Conservation (phyloP, 2,113 vertebrate genomes). For the Furnarius figulus region DNA sequence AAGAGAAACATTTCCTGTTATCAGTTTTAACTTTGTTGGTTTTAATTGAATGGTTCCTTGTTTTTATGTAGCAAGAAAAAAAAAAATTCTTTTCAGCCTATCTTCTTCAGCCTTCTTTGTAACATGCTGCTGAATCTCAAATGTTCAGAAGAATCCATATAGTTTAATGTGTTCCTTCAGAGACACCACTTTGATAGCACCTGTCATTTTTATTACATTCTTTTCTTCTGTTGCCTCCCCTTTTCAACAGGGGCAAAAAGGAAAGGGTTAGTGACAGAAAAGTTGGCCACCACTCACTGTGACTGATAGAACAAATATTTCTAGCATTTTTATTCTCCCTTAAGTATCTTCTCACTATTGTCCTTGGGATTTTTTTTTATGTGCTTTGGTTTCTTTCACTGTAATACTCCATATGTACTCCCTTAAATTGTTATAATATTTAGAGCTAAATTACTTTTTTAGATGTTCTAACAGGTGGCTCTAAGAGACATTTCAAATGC, state of each 20-base stretch:
- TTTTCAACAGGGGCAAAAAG: neutral
- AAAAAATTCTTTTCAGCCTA: neutral
- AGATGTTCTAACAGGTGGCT: neutral
- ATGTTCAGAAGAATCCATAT: neutral
- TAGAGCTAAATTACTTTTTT: neutral
- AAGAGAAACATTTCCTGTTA: constrained; percentile 4
- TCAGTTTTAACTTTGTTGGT: neutral
- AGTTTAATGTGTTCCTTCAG: neutral
- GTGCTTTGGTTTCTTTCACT: neutral
- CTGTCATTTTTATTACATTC: neutral
- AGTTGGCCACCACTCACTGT: neutral
- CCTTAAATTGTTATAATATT: neutral
- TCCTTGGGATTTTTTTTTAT: neutral
- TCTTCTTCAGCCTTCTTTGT: neutral
- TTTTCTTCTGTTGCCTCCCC: neutral
- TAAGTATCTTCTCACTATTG: neutral
- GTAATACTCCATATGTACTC: neutral
- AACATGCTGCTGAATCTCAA: neutral
- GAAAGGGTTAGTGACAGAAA: neutral
- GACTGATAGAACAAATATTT: neutral
- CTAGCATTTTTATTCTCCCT: neutral
- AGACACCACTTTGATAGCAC: neutral
- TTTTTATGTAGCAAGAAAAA: neutral
- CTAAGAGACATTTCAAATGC: neutral
- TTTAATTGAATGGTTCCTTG: neutral